Percentiles rank a stretch among this genome's conserved stretches.
Evolutionary conservation across 2,888 invertebrate genomes (phyloP).

Genomic region (Phania funesta): DNA sequence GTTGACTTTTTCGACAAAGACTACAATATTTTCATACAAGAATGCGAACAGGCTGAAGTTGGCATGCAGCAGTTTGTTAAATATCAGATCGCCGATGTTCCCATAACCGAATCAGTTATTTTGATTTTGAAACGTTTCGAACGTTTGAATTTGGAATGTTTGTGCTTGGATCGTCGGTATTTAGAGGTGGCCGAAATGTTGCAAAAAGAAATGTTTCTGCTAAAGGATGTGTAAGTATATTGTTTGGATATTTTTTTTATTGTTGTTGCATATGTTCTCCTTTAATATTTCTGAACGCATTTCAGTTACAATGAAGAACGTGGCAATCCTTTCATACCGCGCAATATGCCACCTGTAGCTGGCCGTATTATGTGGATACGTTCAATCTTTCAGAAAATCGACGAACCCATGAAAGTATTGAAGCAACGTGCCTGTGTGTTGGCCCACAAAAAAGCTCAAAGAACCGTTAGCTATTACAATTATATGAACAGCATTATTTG

Average conservation of each 20-base stretch:
- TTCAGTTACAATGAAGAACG: conserved; percentile 88
- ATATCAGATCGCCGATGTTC: conserved; percentile 80
- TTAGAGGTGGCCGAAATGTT: conserved; percentile 86
- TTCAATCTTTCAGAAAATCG: conserved; percentile 87
- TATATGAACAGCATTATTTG: conserved; percentile 89
- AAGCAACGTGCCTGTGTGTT: conserved; percentile 80
- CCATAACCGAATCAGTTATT: conserved; percentile 81
- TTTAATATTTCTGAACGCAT: too few relatives aligned
- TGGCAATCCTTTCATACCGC: conserved; percentile 86
- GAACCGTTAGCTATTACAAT: conserved; percentile 89
- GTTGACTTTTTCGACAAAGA: conserved; percentile 88
- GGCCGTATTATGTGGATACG: conserved; percentile 92
- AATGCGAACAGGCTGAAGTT: conserved; percentile 86
- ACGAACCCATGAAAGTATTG: conserved; percentile 85
- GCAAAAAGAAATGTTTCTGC: conserved; percentile 85
- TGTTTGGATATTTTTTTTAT: too few relatives aligned
- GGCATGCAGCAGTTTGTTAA: conserved; percentile 88
- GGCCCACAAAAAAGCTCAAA: conserved; percentile 85
- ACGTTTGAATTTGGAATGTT: conserved; percentile 85
- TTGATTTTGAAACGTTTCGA: conserved; percentile 84
- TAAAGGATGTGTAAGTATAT: conserved; percentile 83
- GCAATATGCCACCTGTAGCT: conserved; percentile 89
- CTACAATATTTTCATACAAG: conserved; percentile 86
- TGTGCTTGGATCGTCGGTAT: conserved; percentile 88
- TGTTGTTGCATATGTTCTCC: too few relatives aligned